Percentiles rank a stretch among this genome's conserved stretches.
These are phyloP conservation scores for Agrochola circellaris DNA, from an alignment of 2,888 invertebrate species.

Conservation along the genomic window DNA sequence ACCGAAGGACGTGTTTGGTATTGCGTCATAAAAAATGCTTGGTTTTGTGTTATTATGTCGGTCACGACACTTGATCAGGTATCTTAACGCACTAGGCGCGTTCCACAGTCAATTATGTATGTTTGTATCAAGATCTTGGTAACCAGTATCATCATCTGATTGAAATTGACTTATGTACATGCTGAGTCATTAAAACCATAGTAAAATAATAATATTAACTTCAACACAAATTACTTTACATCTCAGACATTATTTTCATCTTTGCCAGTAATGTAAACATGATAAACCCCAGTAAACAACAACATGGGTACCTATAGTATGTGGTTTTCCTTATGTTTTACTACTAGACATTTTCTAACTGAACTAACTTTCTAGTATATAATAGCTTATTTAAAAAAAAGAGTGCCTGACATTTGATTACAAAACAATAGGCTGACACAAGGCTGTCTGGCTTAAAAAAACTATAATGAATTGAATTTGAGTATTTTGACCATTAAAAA, in stretches of 20 bases:
- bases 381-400: no score
- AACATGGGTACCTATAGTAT: background rate
- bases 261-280: slow-evolving; percentile 2
- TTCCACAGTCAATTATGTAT: slow-evolving; percentile 10
- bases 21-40: slow-evolving; percentile 60
- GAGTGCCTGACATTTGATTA: no score
- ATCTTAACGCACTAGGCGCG: slow-evolving; percentile 14
- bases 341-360: background rate
- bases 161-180: background rate
- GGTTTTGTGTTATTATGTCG: background rate
- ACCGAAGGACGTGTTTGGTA: slow-evolving; percentile 42
- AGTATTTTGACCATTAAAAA: background rate
- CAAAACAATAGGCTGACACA: background rate
- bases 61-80: background rate
- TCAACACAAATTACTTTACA: background rate
- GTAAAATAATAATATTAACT: slow-evolving; percentile 2
- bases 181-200: slow-evolving; percentile 3
- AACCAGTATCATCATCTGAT: background rate
- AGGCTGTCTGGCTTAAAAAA: background rate
- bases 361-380: background rate
- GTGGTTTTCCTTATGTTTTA: slow-evolving; percentile 1
- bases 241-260: background rate
- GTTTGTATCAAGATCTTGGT: background rate
- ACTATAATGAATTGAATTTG: no score
- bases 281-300: background rate